Evolutionary conservation across 1,140 invertebrate species (phyloP).

Genomic region (Zophobas morio): DNA sequence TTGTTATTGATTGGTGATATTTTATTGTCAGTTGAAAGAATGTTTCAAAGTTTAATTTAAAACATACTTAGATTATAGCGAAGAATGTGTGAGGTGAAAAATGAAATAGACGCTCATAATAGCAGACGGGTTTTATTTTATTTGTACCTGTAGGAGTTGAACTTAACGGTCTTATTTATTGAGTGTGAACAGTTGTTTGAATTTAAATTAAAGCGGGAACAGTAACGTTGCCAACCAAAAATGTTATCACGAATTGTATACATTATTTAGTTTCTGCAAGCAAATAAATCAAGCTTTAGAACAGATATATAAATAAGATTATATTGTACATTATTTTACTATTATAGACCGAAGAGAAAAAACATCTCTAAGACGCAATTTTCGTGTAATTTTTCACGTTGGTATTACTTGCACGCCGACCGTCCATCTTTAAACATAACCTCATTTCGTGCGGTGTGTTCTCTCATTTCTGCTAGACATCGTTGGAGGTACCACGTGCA

Average conservation of each 20-base stretch:
- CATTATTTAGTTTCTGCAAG: too few relatives aligned
- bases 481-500: conserved; percentile 14
- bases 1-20: conserved; percentile 39
- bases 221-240: too few relatives aligned
- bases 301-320: too few relatives aligned
- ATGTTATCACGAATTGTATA: too few relatives aligned
- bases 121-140: background rate
- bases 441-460: conserved; percentile 2
- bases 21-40: conserved; percentile 29
- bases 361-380: background rate
- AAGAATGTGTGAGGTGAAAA: conserved; percentile 6
- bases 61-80: conserved; percentile 12
- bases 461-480: background rate
- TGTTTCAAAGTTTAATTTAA: conserved; percentile 36
- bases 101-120: conserved; percentile 27
- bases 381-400: background rate
- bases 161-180: too few relatives aligned
- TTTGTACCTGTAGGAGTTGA: background rate
- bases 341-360: too few relatives aligned
- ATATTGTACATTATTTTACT: too few relatives aligned
- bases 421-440: conserved; percentile 15
- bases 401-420: background rate
- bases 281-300: too few relatives aligned
- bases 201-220: too few relatives aligned
- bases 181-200: too few relatives aligned